phyloP scores from a whole-genome alignment of 2,113 vertebrate genomes.

The Prietella phreatophila region DNA sequence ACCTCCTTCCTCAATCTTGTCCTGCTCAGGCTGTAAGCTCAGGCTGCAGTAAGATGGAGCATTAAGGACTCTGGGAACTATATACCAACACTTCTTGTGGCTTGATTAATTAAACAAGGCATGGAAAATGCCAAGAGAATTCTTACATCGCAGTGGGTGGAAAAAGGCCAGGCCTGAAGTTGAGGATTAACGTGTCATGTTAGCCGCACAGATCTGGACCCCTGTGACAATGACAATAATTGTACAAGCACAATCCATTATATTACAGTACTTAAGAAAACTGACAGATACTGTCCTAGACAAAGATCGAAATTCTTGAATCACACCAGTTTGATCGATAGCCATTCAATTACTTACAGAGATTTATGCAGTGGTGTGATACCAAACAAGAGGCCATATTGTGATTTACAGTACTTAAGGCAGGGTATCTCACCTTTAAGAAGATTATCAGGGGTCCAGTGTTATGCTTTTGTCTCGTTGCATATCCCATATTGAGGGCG shows the following conservation, averaged over 20 bases:
- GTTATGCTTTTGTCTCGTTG: not conserved
- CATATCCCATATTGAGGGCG: not conserved
- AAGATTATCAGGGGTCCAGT: not conserved
- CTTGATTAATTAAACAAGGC: slow-evolving; percentile 63
- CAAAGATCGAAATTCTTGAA: slow-evolving; percentile 17
- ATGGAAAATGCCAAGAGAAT: slow-evolving; percentile 63
- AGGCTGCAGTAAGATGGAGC: slow-evolving; percentile 40
- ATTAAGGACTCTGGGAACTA: slow-evolving; percentile 56
- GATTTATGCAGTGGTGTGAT: not conserved
- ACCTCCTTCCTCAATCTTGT: not conserved
- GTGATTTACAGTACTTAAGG: not conserved
- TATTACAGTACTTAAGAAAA: not conserved
- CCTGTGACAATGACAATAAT: not conserved
- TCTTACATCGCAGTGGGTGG: slow-evolving; percentile 44
- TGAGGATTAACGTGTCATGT: not conserved
- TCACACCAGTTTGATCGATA: slow-evolving; percentile 32
- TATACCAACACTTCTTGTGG: slow-evolving; percentile 57
- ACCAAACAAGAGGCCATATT: not conserved
- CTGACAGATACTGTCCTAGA: slow-evolving; percentile 10
- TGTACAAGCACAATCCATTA: not conserved
- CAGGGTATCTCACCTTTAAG: not conserved
- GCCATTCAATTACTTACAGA: slow-evolving; percentile 31
- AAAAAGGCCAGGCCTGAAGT: not conserved
- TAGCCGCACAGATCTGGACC: not conserved
- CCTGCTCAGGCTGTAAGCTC: slow-evolving; percentile 36